A percentile compares a stretch with the other conserved stretches of the same genome.
Conservation (phyloP, 2,113 vertebrate species). For the Nothocercus julius region DNA sequence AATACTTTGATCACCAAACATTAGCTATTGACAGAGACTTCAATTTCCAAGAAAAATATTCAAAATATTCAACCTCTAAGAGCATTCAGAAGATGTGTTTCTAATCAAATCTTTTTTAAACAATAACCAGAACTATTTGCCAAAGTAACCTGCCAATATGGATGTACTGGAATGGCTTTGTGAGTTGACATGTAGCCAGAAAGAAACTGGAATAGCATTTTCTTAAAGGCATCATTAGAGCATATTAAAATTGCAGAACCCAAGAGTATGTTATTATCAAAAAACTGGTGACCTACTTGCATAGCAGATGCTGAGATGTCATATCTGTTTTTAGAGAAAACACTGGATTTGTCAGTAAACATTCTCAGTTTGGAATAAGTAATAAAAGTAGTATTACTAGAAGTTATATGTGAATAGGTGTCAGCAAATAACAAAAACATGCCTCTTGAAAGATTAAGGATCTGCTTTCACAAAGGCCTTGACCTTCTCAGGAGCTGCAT, state of each 20-base stretch:
- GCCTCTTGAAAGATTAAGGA: neutral
- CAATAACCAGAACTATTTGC: rapidly evolving
- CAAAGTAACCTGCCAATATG: neutral
- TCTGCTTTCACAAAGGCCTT: neutral
- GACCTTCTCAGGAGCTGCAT: neutral
- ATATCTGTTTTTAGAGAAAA: neutral
- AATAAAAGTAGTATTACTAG: neutral
- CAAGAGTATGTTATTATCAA: neutral
- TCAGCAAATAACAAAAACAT: neutral
- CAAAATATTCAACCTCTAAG: neutral
- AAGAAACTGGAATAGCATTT: neutral
- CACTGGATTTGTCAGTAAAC: neutral
- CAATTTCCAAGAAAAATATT: neutral
- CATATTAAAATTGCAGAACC: neutral
- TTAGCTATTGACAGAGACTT: neutral
- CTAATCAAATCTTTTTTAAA: neutral
- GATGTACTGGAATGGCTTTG: neutral
- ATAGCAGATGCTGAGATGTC: neutral
- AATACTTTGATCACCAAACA: neutral
- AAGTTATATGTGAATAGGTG: neutral
- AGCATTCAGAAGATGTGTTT: neutral
- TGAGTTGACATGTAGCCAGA: neutral
- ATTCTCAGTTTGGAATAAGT: neutral
- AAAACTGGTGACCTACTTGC: neutral
- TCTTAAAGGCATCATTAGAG: neutral